Evolutionary conservation across 2,888 invertebrate species (phyloP).

Genomic region (Caenorhabditis imperialis): DNA sequence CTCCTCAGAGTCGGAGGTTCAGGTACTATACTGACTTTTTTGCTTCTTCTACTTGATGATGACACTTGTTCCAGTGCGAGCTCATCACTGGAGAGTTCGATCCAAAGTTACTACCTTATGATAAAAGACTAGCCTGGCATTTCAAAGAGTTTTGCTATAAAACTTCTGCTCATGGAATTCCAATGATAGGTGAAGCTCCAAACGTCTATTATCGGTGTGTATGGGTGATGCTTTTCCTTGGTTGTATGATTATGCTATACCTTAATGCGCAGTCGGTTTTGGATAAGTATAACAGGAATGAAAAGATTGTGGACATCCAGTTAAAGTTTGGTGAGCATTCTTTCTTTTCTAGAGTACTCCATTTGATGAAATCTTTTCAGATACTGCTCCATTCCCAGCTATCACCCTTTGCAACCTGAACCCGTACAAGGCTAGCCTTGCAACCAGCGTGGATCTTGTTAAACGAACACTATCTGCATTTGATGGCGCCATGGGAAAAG

Average conservation of each 20-base stretch:
- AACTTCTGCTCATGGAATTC: conserved; percentile 76
- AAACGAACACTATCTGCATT: conserved; percentile 73
- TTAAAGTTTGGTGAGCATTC: conserved; percentile 71
- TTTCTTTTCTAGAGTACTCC: no score
- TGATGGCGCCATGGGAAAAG: conserved; percentile 73
- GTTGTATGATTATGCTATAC: conserved; percentile 73
- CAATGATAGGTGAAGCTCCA: conserved; percentile 76
- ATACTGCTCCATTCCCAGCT: conserved; percentile 75
- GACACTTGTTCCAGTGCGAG: conserved; percentile 68
- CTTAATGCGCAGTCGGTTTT: conserved; percentile 73
- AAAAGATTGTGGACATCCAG: conserved; percentile 77
- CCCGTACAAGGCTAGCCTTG: conserved; percentile 75
- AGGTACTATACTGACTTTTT: conserved; percentile 49
- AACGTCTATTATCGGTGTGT: conserved; percentile 72
- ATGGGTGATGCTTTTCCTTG: conserved; percentile 72
- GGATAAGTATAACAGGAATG: conserved; percentile 75
- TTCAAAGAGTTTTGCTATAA: conserved; percentile 76
- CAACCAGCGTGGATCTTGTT: conserved; percentile 71
- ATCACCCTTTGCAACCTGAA: conserved; percentile 77
- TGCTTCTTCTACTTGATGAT: not conserved
- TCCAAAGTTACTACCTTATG: conserved; percentile 71
- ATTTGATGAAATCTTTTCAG: no score
- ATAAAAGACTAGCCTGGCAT: conserved; percentile 71
- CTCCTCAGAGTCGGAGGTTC: conserved; percentile 67
- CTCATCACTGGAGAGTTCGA: conserved; percentile 74